phyloP scores from a whole-genome alignment of 2,797 vertebrate genomes.

The Leucoraja ocellata region DNA sequence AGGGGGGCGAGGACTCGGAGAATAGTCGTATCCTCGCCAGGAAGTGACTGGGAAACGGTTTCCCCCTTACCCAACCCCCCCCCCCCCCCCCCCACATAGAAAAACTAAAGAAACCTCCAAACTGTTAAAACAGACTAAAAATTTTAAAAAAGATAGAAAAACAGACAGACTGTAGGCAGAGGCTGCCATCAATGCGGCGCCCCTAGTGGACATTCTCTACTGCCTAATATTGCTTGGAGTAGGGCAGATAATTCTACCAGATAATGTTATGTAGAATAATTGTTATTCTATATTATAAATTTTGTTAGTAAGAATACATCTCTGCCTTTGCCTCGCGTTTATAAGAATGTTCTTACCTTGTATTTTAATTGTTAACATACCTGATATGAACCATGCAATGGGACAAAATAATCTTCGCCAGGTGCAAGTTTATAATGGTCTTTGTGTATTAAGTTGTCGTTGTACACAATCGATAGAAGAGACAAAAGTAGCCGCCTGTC shows the following conservation, averaged over 20 bases:
- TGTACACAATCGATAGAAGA: slow-evolving; percentile 79
- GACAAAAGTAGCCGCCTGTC: slow-evolving; percentile 84
- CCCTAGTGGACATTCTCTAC: not conserved
- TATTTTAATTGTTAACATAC: slow-evolving; percentile 51
- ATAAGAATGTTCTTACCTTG: not conserved
- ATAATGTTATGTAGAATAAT: too few relatives aligned
- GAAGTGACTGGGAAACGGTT: too few relatives aligned
- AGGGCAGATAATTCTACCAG: not conserved
- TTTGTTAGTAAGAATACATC: not conserved
- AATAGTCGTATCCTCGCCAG: too few relatives aligned
- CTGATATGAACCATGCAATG: slow-evolving; percentile 70
- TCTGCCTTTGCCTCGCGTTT: not conserved
- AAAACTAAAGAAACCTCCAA: too few relatives aligned
- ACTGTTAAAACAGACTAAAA: too few relatives aligned
- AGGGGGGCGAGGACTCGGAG: too few relatives aligned
- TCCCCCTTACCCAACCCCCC: too few relatives aligned
- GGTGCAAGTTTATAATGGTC: slow-evolving; percentile 68
- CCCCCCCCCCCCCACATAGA: too few relatives aligned
- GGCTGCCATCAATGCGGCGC: too few relatives aligned
- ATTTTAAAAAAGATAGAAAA: too few relatives aligned
- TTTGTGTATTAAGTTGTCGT: slow-evolving; percentile 64
- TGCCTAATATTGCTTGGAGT: not conserved
- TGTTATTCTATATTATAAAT: not conserved
- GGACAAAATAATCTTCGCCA: slow-evolving; percentile 69
- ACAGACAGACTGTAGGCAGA: too few relatives aligned